Evolutionary conservation across 2,888 invertebrate species (phyloP), one percentile per base, ranked within the genome.

Genomic region (Stenichneumon culpator): DNA sequence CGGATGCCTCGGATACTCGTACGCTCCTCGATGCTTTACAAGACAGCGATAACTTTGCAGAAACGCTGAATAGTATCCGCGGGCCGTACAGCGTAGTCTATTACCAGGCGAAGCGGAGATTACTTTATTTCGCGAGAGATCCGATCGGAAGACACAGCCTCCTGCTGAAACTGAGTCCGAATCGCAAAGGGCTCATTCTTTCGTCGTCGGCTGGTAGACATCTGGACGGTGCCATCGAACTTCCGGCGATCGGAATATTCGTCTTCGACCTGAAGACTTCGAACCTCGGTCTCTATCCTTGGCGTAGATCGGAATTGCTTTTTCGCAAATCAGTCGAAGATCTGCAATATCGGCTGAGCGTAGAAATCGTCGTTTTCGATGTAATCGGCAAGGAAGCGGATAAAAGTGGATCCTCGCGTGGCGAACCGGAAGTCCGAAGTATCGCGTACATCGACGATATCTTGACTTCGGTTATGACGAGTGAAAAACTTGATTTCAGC

Each of bases 71-170:
- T 83, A 90, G 90, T 47, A 93, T 98, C 1, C 95, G 97, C 87
- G 99, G 99, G 2, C 99, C 99, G 39, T 98, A 97, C 94, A 96
- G 98, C 80, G 95, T 99, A 83, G 95, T 99, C 87, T 97, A 96
- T 92, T 97, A 96, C 92, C 95, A 97, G 90, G 96, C 95, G 91
- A 72, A 87, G 4, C 93, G 92, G 0, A 94, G 95, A 60, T 92
- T 93, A 16, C 89, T 99, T 57, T 98, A 97, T 95, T 98, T 99
- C 94, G 97, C 97, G 1, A 95, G 99, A 91, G 99, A 99, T 94
- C 95, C 95, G 88, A 96, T 98, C 92, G 99, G 99, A 52, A 95
- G 99, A 88, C 97, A 97, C 91, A 98, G 98, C 93, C 94, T 99
- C 68, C 94, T 99, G 57, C 93, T 97, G 68, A 95, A 96, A 88